Percentiles rank a stretch among this genome's conserved stretches.
These are phyloP conservation scores for Hecatera dysodea DNA, from an alignment of 2,888 invertebrate species.

Conservation along the genomic window DNA sequence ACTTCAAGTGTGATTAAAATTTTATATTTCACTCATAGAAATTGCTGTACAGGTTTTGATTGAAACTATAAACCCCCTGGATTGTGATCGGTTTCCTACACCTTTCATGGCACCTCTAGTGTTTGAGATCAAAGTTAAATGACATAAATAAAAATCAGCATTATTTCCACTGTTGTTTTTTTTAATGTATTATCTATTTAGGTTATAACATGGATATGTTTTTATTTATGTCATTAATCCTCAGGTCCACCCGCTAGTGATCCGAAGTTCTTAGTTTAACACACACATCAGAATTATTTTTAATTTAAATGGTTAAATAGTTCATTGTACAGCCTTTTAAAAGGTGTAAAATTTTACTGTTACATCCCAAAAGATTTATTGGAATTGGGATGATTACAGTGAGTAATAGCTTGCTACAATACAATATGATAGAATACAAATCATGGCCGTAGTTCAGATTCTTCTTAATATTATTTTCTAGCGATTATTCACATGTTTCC, in stretches of 20 bases:
- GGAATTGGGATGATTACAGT: constrained; percentile 25
- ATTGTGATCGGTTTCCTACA: constrained; percentile 9
- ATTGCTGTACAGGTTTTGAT: constrained; percentile 49
- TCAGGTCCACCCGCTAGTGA: constrained; percentile 9
- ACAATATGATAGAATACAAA: constrained; percentile 36
- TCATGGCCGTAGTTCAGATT: constrained; percentile 46
- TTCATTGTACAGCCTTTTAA: constrained; percentile 13
- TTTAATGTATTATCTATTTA: constrained; percentile 2
- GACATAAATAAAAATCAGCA: constrained; percentile 37
- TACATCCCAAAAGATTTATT: constrained; percentile 11
- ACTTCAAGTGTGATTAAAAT: constrained; percentile 70
- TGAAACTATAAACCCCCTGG: constrained; percentile 30
- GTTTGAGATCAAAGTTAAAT: constrained; percentile 25
- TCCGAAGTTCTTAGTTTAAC: constrained; percentile 15
- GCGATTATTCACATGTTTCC: constrained; percentile 81
- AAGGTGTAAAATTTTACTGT: not conserved
- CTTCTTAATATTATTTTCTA: constrained; percentile 72
- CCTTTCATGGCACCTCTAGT: constrained; percentile 9
- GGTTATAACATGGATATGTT: constrained; percentile 14
- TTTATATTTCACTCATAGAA: constrained; percentile 62
- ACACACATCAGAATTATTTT: constrained; percentile 23
- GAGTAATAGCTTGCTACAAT: constrained; percentile 31
- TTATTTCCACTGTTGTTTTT: not conserved
- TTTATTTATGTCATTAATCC: constrained; percentile 47
- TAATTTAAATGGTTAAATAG: constrained; percentile 1